Conservation (phyloP, 2,797 vertebrate genomes). For the Poecilia velifera region DNA sequence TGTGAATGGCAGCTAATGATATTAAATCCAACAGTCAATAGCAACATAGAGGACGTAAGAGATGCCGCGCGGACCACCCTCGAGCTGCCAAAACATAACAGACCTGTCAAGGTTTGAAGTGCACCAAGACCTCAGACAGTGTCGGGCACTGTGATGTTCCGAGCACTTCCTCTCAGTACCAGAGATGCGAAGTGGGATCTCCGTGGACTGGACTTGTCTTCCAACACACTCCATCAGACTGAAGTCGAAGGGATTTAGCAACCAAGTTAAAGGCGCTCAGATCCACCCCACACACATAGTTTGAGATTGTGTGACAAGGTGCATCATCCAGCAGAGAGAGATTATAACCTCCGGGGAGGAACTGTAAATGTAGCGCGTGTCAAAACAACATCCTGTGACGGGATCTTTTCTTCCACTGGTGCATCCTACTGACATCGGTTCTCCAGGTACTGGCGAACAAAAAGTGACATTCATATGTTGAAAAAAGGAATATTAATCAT, state of each 20-base stretch:
- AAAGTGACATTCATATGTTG: background rate
- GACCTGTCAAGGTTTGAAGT: background rate
- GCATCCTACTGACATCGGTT: background rate
- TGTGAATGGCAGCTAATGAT: constrained; percentile 5
- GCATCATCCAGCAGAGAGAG: background rate
- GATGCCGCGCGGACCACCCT: background rate
- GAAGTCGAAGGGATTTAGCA: background rate
- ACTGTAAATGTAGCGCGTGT: background rate
- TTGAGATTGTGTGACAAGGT: background rate
- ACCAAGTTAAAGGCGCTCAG: constrained; percentile 3
- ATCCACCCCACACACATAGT: background rate
- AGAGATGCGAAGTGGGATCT: background rate
- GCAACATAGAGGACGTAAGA: background rate
- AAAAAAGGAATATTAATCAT: background rate
- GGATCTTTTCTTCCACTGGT: background rate
- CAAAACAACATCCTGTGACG: background rate
- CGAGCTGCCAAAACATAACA: background rate
- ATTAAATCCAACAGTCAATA: constrained; percentile 4
- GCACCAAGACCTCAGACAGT: background rate
- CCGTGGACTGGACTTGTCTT: background rate
- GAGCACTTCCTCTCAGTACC: background rate
- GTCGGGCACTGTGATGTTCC: background rate
- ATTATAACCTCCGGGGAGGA: background rate
- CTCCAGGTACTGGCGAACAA: background rate
- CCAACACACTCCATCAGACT: background rate